Base-by-base conservation (phyloP, 2,797 vertebrate species). In the Gymnodraco acuticeps region DNA sequence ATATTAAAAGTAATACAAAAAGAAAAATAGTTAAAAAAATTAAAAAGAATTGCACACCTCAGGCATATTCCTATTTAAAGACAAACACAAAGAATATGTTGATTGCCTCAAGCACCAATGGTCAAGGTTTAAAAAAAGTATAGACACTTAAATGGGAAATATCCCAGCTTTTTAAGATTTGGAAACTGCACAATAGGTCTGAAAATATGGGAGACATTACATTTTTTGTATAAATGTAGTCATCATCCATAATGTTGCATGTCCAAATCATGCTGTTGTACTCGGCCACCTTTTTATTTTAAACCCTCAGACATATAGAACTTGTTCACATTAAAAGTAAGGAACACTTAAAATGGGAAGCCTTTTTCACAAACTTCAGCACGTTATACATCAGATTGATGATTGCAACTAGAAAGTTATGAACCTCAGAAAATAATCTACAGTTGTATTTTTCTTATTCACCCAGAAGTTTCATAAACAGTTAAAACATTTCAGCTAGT, bases 361-460 rank as follows among this genome's bases (percentile, higher is more conserved):
- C 52, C 58, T 62, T 14, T 46, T 33, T 56, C 43, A 47, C 1
- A 19, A 43, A 68, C 46, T 43, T 33, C 8, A 47, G 3, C 41
- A 17, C 15, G 47, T 47, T 43, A 51, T 31, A 45, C 15, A 60
- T 73, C 20, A 69, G 17, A 33, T 17, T 23, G 50, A 43, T 55
- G 14, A 73, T 16, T 64, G 10, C 65, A 65, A 45, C 33, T 17
- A 33, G 23, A 67, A 64, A 66, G 20, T 53, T 13, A 45, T 16
- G 5, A 48, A 42, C 66, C 20, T n/a, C 43, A 20, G 3, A 54
- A 38, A 4, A 7, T 51, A 17, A 62, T 70, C 5, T 16, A 4
- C 62, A 17, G 14, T 63, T 47, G 16, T 13, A 42, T 71, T 27
- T 64, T 47, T 4, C 3, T 61, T 5, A 38, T 62, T 63, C 71